Evolutionary conservation across 2,888 invertebrate species (phyloP).

Genomic region (Clostera curtula): DNA sequence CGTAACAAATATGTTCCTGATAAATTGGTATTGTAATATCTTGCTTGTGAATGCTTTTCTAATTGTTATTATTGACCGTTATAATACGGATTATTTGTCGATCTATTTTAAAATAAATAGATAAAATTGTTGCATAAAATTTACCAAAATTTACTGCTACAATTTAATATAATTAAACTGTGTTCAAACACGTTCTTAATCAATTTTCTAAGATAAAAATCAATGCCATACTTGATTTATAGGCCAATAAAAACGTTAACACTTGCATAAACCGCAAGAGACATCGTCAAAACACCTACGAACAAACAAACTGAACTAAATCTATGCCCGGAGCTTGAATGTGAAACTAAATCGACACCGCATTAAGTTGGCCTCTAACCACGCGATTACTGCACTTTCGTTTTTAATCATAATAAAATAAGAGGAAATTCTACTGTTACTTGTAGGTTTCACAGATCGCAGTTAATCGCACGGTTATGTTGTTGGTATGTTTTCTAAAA

Average conservation of each 20-base stretch:
- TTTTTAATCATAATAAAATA: too few species aligned
- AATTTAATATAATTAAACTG: slow-evolving; percentile 12
- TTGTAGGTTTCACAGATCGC: too few species aligned
- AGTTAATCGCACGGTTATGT: too few species aligned
- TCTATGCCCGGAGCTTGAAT: slow-evolving; percentile 43
- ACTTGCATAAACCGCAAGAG: slow-evolving; percentile 30
- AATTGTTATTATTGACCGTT: too few species aligned
- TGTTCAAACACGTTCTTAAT: slow-evolving; percentile 13
- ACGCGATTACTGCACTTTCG: slow-evolving; percentile 8
- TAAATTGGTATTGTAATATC: too few species aligned
- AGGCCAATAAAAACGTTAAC: slow-evolving; percentile 37
- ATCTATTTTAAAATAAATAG: too few species aligned
- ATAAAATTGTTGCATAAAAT: too few species aligned
- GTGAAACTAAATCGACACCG: slow-evolving; percentile 44
- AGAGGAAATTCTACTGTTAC: too few species aligned
- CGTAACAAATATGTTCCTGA: too few species aligned
- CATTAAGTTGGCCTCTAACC: slow-evolving; percentile 24
- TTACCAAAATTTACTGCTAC: slow-evolving; percentile 6
- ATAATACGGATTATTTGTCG: too few species aligned
- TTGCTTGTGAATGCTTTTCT: too few species aligned
- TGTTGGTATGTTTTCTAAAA: too few species aligned
- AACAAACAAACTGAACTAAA: slow-evolving; percentile 45
- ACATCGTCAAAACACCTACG: slow-evolving; percentile 42
- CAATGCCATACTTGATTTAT: slow-evolving; percentile 22
- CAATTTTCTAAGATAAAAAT: slow-evolving; percentile 22